Conservation (phyloP, 2,113 vertebrate species). For the Oryzias woworae region DNA sequence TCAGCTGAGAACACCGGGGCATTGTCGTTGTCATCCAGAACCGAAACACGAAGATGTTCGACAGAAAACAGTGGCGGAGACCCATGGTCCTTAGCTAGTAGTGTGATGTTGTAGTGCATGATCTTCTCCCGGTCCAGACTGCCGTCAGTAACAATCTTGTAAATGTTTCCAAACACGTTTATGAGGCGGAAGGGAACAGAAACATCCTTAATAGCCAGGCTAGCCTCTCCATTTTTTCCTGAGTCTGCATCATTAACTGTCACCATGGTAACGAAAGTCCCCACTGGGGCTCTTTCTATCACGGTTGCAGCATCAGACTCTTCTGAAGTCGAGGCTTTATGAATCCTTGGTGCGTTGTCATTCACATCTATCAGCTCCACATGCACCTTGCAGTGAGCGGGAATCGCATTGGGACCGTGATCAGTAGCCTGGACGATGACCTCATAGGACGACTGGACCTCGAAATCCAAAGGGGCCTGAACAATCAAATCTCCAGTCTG, state of each 20-base stretch:
- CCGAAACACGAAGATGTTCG: slow-evolving; percentile 80
- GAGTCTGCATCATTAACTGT: slow-evolving; percentile 87
- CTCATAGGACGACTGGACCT: slow-evolving; percentile 80
- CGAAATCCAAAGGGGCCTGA: slow-evolving; percentile 82
- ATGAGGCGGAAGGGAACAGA: slow-evolving; percentile 84
- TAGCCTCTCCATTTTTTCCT: slow-evolving; percentile 82
- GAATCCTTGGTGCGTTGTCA: slow-evolving; percentile 85
- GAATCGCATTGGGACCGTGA: slow-evolving; percentile 86
- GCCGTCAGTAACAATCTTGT: slow-evolving; percentile 84
- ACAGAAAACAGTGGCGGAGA: slow-evolving; percentile 73
- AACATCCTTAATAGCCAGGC: slow-evolving; percentile 77
- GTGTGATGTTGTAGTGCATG: slow-evolving; percentile 82
- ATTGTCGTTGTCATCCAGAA: slow-evolving; percentile 90
- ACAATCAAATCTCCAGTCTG: slow-evolving; percentile 80
- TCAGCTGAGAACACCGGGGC: slow-evolving; percentile 82
- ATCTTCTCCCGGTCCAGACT: slow-evolving; percentile 85
- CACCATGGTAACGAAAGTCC: slow-evolving; percentile 88
- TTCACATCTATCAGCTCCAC: slow-evolving; percentile 87
- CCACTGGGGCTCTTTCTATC: slow-evolving; percentile 80
- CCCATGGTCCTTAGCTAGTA: slow-evolving; percentile 83
- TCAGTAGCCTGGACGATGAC: slow-evolving; percentile 88
- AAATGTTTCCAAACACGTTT: slow-evolving; percentile 83
- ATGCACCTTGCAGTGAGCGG: slow-evolving; percentile 88
- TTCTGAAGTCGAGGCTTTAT: slow-evolving; percentile 81
- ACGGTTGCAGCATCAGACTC: slow-evolving; percentile 73